A percentile compares a stretch with the other conserved stretches of the same genome.
Conservation (phyloP, 1,140 invertebrate species). For the Laupala kohalensis region DNA sequence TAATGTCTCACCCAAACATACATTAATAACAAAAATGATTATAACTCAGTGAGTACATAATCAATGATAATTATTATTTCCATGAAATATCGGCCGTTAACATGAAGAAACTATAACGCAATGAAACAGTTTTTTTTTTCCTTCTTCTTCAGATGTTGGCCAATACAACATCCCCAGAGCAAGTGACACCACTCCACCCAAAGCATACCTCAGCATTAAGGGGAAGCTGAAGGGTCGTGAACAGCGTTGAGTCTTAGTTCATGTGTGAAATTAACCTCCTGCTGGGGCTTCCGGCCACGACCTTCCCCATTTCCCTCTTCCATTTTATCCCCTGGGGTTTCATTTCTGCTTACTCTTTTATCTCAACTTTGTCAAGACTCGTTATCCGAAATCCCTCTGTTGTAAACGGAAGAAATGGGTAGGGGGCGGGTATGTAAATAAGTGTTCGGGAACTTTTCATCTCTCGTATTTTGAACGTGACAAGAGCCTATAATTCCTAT, state of each 20-base stretch:
- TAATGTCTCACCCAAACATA: too few relatives aligned
- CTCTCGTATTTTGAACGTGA: too few relatives aligned
- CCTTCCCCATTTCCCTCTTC: background rate
- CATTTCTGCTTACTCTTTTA: background rate
- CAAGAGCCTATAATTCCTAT: too few relatives aligned
- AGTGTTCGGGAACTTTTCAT: too few relatives aligned
- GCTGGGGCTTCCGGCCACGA: background rate
- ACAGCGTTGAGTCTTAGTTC: background rate
- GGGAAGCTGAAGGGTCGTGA: background rate
- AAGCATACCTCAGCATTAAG: background rate
- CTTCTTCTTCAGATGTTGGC: too few relatives aligned
- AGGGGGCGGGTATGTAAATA: too few relatives aligned
- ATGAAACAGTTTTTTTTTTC: too few relatives aligned
- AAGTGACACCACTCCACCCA: background rate
- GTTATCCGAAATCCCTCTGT: background rate
- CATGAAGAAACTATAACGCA: too few relatives aligned
- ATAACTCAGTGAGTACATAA: too few relatives aligned
- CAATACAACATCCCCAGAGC: background rate
- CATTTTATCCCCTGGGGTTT: background rate
- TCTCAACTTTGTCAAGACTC: background rate
- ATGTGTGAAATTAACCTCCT: background rate
- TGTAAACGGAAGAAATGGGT: background rate
- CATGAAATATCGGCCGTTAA: too few relatives aligned
- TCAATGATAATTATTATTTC: too few relatives aligned
- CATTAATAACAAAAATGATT: too few relatives aligned